These are phyloP conservation scores for Rhagologus leucostigma DNA, from an alignment of 2,113 vertebrate genomes.

Conservation along the genomic window DNA sequence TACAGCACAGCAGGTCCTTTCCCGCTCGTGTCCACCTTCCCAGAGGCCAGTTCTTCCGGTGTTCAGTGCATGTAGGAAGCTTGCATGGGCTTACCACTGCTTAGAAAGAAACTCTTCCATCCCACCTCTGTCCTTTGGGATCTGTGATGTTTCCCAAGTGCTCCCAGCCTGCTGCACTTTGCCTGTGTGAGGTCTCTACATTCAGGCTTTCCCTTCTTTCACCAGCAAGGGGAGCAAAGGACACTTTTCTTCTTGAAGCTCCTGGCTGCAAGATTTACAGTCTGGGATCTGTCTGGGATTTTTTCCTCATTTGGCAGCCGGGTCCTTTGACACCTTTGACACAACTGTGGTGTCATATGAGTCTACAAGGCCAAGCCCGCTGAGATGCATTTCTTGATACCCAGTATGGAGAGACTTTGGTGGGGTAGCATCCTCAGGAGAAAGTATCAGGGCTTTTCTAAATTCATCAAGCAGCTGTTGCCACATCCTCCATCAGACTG, in stretches of 20 bases:
- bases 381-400: neutral
- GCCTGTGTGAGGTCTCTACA: neutral
- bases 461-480: neutral
- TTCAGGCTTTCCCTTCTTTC: neutral
- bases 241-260: neutral
- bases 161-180: neutral
- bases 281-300: neutral
- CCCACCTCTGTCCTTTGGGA: neutral
- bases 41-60: neutral
- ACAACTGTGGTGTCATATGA: neutral
- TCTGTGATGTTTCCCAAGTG: neutral
- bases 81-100: neutral
- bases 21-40: rapidly evolving
- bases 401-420: neutral
- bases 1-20: neutral
- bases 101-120: neutral
- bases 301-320: neutral
- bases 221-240: neutral
- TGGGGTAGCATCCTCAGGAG: neutral
- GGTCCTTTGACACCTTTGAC: neutral
- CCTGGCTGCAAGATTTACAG: neutral
- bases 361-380: neutral
- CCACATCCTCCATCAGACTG: neutral
- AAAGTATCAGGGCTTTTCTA: neutral
- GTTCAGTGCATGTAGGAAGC: neutral